Conservation (phyloP, 1,140 invertebrate species). For the Heliconius melpomene region DNA sequence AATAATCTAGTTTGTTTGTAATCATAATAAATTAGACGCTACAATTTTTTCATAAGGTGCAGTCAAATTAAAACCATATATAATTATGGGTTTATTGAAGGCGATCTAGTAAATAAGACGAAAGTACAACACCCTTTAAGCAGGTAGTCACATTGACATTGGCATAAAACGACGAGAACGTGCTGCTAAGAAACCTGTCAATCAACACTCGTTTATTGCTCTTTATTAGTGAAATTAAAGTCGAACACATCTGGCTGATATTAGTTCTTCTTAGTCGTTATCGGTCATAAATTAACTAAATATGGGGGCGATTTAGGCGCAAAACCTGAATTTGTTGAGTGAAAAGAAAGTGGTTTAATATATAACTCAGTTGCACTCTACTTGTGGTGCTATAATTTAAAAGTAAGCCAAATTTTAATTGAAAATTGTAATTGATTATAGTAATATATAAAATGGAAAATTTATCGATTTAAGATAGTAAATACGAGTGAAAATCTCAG, state of each 20-base stretch:
- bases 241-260: slow-evolving; percentile 33
- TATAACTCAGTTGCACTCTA: not conserved
- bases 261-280: slow-evolving; percentile 27
- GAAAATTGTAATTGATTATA: not conserved
- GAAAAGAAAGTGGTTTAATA: slow-evolving; percentile 28
- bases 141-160: slow-evolving; percentile 51
- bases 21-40: not conserved
- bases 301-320: slow-evolving; percentile 33
- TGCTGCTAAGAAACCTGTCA: slow-evolving; percentile 47
- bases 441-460: not conserved
- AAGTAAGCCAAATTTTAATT: not conserved
- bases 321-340: slow-evolving; percentile 22
- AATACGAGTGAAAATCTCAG: slow-evolving; percentile 21
- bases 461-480: not conserved
- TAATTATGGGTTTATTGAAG: not conserved
- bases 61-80: not conserved
- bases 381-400: not conserved
- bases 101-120: slow-evolving; percentile 12
- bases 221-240: slow-evolving; percentile 40
- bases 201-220: slow-evolving; percentile 45
- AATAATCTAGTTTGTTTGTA: not conserved
- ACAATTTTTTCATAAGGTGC: not conserved
- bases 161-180: slow-evolving; percentile 43
- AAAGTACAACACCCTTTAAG: slow-evolving; percentile 43
- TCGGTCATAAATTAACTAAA: slow-evolving; percentile 31